phyloP scores from a whole-genome alignment of 2,888 invertebrate species.

The Saturnia pavonia region DNA sequence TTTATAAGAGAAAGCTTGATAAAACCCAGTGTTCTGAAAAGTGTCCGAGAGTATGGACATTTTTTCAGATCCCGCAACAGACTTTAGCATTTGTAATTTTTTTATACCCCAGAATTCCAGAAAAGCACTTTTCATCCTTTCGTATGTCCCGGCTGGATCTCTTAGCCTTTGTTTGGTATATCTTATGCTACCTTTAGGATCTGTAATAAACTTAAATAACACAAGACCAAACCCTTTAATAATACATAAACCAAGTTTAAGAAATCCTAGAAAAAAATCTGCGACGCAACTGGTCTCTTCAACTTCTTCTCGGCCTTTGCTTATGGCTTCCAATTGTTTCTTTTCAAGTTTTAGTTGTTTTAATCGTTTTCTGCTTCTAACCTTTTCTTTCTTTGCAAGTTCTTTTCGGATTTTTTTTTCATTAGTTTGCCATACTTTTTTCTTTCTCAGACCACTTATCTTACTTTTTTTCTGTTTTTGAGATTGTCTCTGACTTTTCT shows the following conservation, averaged over 20 bases:
- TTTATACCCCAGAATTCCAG: slow-evolving; percentile 36
- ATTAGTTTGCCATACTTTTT: slow-evolving; percentile 26
- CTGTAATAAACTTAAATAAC: slow-evolving; percentile 31
- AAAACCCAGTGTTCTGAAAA: slow-evolving; percentile 38
- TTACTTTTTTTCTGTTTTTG: slow-evolving; percentile 19
- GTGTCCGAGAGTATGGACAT: slow-evolving; percentile 44
- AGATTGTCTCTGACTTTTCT: slow-evolving; percentile 21
- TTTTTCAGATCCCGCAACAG: slow-evolving; percentile 43
- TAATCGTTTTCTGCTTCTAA: slow-evolving; percentile 27
- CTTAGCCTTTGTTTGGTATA: slow-evolving; percentile 34
- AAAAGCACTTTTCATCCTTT: slow-evolving; percentile 29
- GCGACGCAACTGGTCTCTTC: slow-evolving; percentile 39
- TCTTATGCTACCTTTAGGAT: slow-evolving; percentile 39
- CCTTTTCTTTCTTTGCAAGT: slow-evolving; percentile 26
- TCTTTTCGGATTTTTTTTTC: slow-evolving; percentile 33
- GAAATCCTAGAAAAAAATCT: slow-evolving; percentile 38
- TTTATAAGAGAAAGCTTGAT: slow-evolving; percentile 39
- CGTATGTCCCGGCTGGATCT: slow-evolving; percentile 37
- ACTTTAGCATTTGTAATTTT: slow-evolving; percentile 41
- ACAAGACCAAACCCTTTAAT: slow-evolving; percentile 25
- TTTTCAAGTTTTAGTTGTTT: slow-evolving; percentile 31
- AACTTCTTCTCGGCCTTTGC: slow-evolving; percentile 31
- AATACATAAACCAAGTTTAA: slow-evolving; percentile 31
- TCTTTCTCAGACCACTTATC: slow-evolving; percentile 21
- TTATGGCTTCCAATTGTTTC: slow-evolving; percentile 32